Percentiles rank a stretch among this genome's conserved stretches.
Conservation (phyloP, 2,888 invertebrate genomes). For the Agrotis clavis region DNA sequence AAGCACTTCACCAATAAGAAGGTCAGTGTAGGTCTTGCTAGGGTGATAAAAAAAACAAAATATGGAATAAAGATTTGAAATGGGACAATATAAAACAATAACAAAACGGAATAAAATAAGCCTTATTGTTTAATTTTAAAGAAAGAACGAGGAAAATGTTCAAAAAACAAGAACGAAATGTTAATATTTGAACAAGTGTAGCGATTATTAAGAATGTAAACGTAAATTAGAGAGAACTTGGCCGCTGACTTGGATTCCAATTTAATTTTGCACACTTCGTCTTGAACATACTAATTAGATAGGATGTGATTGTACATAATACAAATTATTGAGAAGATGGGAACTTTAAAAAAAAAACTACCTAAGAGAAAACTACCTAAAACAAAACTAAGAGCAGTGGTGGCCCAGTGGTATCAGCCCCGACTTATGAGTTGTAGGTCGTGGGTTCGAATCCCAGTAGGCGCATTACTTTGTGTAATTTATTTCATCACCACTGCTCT, state of each 20-base stretch:
- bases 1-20: too few relatives aligned
- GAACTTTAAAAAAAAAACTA: too few relatives aligned
- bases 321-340: not conserved
- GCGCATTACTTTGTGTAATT: too few relatives aligned
- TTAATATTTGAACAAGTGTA: slow-evolving; percentile 54
- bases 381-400: too few relatives aligned
- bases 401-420: too few relatives aligned
- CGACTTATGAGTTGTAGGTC: too few relatives aligned
- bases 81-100: not conserved
- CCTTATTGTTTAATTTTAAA: not conserved
- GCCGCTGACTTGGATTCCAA: slow-evolving; percentile 80
- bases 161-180: slow-evolving; percentile 19
- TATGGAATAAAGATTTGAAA: not conserved
- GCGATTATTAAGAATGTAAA: slow-evolving; percentile 79
- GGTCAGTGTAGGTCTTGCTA: too few relatives aligned
- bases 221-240: slow-evolving; percentile 74
- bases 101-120: not conserved
- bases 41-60: not conserved
- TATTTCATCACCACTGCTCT: too few relatives aligned
- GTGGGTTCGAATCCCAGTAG: too few relatives aligned
- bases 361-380: too few relatives aligned
- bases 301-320: slow-evolving; percentile 27
- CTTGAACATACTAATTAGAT: slow-evolving; percentile 77
- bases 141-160: not conserved
- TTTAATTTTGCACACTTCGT: slow-evolving; percentile 81